Conservation (phyloP, 2,797 vertebrate genomes). For the Sternotherus odoratus region DNA sequence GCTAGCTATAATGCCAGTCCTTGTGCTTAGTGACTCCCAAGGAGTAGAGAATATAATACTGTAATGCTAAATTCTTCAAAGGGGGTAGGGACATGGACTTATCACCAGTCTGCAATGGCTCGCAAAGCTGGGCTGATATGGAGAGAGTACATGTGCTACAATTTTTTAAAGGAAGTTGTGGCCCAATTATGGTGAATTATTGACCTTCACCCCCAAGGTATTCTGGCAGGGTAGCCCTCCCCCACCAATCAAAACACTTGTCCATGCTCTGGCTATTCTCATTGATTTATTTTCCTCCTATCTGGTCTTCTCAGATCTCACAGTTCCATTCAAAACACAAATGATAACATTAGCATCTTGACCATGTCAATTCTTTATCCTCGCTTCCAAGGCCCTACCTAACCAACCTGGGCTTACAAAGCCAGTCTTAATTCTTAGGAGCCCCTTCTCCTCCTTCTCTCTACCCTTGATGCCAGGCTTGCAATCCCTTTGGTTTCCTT, state of each 20-base stretch:
- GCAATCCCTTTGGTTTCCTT: neutral
- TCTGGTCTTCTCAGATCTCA: neutral
- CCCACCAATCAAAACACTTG: neutral
- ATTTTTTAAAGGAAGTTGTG: neutral
- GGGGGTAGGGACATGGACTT: too few species aligned
- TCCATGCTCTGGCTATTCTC: neutral
- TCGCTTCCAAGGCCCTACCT: neutral
- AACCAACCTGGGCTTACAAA: neutral
- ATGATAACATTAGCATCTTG: neutral
- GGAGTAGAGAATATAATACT: too few species aligned
- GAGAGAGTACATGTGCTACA: neutral
- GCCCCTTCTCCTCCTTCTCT: neutral
- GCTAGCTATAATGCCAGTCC: neutral
- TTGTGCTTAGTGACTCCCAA: neutral
- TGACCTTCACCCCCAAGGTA: neutral
- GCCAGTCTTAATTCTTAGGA: neutral
- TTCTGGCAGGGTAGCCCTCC: neutral
- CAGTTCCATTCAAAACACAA: neutral
- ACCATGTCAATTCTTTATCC: neutral
- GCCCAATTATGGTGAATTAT: neutral
- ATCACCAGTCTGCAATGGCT: neutral
- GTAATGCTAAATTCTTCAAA: too few species aligned
- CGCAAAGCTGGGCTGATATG: neutral
- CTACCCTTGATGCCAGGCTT: neutral
- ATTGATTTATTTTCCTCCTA: neutral